Conservation (phyloP, 1,140 invertebrate species). For the Caenorhabditis remanei region DNA sequence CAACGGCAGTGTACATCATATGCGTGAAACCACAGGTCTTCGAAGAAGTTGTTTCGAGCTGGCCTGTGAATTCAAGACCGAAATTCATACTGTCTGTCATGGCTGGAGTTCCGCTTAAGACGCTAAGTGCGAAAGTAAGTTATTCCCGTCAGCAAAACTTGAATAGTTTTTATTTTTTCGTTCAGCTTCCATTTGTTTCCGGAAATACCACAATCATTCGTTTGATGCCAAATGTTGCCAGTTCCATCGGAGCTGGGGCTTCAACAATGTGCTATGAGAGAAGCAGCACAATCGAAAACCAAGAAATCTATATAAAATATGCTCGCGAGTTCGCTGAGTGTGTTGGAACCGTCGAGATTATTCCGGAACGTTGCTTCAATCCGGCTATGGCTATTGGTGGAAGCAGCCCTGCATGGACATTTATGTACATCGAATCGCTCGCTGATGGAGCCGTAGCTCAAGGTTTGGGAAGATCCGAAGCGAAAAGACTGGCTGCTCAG, state of each 20-base stretch:
- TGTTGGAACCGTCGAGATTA: slow-evolving; percentile 54
- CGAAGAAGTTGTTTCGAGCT: slow-evolving; percentile 20
- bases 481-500: slow-evolving; percentile 64
- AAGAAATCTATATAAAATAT: neutral
- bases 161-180: neutral
- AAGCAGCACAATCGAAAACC: neutral
- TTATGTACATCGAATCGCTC: slow-evolving; percentile 64
- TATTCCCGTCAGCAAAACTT: neutral
- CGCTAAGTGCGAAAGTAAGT: neutral
- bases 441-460: slow-evolving; percentile 64
- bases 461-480: slow-evolving; percentile 57
- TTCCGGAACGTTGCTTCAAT: slow-evolving; percentile 86
- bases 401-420: slow-evolving; percentile 89
- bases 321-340: slow-evolving; percentile 47
- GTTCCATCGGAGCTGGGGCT: slow-evolving; percentile 19
- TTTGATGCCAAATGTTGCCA: slow-evolving; percentile 29
- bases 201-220: slow-evolving; percentile 31
- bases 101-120: slow-evolving; percentile 19
- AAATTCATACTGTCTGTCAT: slow-evolving; percentile 25
- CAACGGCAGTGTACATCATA: slow-evolving; percentile 13
- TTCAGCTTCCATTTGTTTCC: slow-evolving; percentile 18
- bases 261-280: slow-evolving; percentile 36
- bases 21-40: slow-evolving; percentile 41
- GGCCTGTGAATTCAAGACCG: slow-evolving; percentile 39
- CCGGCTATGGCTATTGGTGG: slow-evolving; percentile 90